Conservation (phyloP, 2,113 vertebrate species). For the Dinomys branickii region DNA sequence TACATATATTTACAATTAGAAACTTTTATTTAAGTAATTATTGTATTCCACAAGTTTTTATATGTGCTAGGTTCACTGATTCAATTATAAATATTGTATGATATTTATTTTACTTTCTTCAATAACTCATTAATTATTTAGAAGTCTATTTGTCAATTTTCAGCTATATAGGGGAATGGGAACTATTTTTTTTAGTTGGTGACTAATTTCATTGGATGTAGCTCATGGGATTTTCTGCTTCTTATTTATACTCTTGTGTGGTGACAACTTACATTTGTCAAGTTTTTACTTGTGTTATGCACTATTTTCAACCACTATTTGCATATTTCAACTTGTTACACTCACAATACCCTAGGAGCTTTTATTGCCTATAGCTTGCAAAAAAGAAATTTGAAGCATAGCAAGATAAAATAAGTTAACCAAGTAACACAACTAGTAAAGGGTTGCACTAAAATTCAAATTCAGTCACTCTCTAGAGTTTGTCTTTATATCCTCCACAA, state of each 20-base stretch:
- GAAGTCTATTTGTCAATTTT: conserved; percentile 52
- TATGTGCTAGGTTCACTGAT: conserved; percentile 16
- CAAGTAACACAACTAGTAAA: neutral
- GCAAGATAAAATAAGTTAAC: neutral
- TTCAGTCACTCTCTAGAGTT: neutral
- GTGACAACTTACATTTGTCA: neutral
- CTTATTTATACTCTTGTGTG: neutral
- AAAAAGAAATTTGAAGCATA: neutral
- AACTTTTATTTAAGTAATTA: conserved; percentile 39
- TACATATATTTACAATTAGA: neutral
- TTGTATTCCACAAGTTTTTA: neutral
- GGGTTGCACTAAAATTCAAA: neutral
- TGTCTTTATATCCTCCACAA: neutral
- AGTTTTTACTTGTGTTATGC: neutral
- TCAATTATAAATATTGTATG: conserved; percentile 56
- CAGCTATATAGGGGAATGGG: neutral
- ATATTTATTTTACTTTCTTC: conserved; percentile 61
- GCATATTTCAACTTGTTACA: neutral
- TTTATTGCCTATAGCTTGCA: neutral
- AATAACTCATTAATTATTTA: conserved; percentile 61
- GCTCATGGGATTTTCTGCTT: neutral
- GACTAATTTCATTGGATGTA: conserved; percentile 26
- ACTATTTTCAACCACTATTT: neutral
- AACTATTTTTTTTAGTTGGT: neutral
- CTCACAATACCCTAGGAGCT: neutral